Percentiles rank a stretch among this genome's conserved stretches.
These are phyloP conservation scores for Catocala nupta DNA, from an alignment of 2,888 invertebrate species.

Conservation along the genomic window DNA sequence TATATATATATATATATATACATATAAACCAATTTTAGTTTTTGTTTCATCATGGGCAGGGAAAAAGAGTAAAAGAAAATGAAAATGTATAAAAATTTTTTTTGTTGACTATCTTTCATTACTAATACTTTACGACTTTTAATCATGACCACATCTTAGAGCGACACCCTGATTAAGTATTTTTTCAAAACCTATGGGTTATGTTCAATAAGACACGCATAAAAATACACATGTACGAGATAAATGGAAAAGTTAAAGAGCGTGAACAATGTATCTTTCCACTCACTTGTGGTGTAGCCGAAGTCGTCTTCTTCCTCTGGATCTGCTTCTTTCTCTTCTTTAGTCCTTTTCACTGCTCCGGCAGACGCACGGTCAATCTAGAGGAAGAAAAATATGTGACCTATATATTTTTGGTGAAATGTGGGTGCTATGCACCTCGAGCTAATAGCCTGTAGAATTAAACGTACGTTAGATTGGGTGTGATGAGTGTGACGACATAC, in stretches of 20 bases:
- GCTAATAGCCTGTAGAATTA: too few relatives aligned
- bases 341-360: conserved; percentile 92
- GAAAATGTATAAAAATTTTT: too few relatives aligned
- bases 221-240: conserved; percentile 78
- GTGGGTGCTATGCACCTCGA: too few relatives aligned
- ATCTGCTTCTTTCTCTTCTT: conserved; percentile 93
- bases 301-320: conserved; percentile 96
- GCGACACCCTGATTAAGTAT: not conserved
- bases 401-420: not conserved
- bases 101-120: too few relatives aligned
- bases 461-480: too few relatives aligned
- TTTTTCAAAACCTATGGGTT: conserved; percentile 33
- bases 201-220: conserved; percentile 76
- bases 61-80: too few relatives aligned
- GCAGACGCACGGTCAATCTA: conserved; percentile 97
- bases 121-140: too few relatives aligned
- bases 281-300: conserved; percentile 97
- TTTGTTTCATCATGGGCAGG: too few relatives aligned
- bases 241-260: conserved; percentile 77
- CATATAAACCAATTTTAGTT: too few relatives aligned
- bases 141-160: too few relatives aligned
- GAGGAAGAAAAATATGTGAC: conserved; percentile 36
- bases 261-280: conserved; percentile 85
- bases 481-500: too few relatives aligned
- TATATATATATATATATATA: too few relatives aligned